Base-by-base conservation (phyloP, 1,140 invertebrate species). In the Papilio machaon region DNA sequence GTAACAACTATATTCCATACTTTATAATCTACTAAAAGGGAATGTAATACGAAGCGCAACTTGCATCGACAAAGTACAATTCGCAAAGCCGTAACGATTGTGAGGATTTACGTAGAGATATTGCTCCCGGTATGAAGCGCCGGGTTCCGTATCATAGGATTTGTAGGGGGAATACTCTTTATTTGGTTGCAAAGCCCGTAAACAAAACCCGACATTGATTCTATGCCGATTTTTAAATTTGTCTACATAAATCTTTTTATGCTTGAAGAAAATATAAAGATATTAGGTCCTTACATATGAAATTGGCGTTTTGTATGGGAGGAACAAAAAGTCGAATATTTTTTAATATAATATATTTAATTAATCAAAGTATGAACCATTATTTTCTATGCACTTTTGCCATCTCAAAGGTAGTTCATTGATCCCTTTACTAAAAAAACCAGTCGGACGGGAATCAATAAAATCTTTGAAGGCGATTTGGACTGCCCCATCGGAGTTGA, bases 41-140 rank as follows among this genome's bases (percentile, higher is more conserved):
- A 89, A 89, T 90, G 86, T 88, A 90, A 87, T 86, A 88, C 84
- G 87, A 89, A 86, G 86, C 85, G 82, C 87, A 90, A 88, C 83
- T 87, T 89, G 88, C 85, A 90, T 87, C 80, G 84, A 83, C 84
- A 85, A 82, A 89, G 85, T 87, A 85, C 86, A 89, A 87, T 88
- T 86, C 85, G 85, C 87, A 91, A 92, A 92, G 89, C 88, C 85
- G 78, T 84, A 90, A 86, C 89, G 88, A 93, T 92, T 90, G 90
- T 93, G 80, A 87, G 91, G 91, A 91, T 91, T 92, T 92, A 86
- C 85, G 81, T 85, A 85, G 83, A 80, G 83, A 86, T 88, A 87
- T 89, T 89, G 85, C 82, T 78, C 87, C 81, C 82, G 80, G 81
- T 87, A 49, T 47, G 43, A 58, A 30, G 47, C 49, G 35, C 58